phyloP scores from a whole-genome alignment of 1,140 invertebrate species.

The Pseudobourletiella spinata region DNA sequence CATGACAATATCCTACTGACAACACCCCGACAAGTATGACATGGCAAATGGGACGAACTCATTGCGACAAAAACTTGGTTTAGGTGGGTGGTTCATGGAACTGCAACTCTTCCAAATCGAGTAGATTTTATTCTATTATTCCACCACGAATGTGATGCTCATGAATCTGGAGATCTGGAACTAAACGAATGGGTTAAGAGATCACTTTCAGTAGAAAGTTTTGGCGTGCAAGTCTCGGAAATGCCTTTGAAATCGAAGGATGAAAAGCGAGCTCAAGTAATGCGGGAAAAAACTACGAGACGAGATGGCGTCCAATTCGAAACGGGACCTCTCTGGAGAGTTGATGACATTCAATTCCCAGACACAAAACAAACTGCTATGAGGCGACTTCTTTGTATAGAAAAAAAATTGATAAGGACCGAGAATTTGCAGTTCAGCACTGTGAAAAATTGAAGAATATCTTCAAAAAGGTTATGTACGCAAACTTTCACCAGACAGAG shows the following conservation, averaged over 20 bases:
- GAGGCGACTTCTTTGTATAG: conserved; percentile 4
- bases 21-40: not conserved
- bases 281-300: conserved; percentile 4
- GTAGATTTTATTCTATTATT: too few species aligned
- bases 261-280: conserved; percentile 2
- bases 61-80: not conserved
- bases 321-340: too few species aligned
- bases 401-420: conserved; percentile 9
- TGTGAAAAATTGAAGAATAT: conserved; percentile 8
- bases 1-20: not conserved
- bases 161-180: conserved; percentile 1
- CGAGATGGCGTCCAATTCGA: not conserved
- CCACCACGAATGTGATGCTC: too few species aligned
- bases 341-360: too few species aligned
- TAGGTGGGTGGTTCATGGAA: not conserved
- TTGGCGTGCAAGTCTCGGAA: conserved; percentile 5
- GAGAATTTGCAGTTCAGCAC: not conserved
- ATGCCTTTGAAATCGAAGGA: conserved; percentile 1
- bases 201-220: conserved; percentile 5
- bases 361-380: not conserved
- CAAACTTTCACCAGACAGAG: not conserved
- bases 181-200: conserved; percentile 13
- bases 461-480: conserved; percentile 11
- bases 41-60: not conserved
- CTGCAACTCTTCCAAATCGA: too few species aligned